These are phyloP conservation scores for Aporophyla lueneburgensis DNA, from an alignment of 2,888 invertebrate genomes.

Conservation along the genomic window DNA sequence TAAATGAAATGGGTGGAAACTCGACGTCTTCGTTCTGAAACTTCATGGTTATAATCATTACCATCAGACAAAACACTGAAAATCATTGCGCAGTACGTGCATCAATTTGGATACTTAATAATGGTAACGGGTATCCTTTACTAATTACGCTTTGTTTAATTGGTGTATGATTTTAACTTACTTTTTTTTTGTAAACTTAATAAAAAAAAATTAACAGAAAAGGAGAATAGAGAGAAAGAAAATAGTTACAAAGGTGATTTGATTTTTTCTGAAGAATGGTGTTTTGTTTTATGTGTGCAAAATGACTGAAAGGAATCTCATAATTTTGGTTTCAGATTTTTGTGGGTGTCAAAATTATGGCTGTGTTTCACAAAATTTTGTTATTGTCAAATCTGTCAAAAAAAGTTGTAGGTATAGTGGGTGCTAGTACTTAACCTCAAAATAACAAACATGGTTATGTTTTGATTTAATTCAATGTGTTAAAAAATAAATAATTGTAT, in stretches of 20 bases:
- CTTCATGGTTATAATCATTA: neutral
- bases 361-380: constrained; percentile 17
- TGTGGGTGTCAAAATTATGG: constrained; percentile 4
- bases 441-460: constrained; percentile 15
- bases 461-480: neutral
- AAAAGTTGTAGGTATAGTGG: neutral
- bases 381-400: neutral
- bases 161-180: neutral
- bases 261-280: too few relatives aligned
- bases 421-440: constrained; percentile 57
- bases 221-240: too few relatives aligned
- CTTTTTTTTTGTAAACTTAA: too few relatives aligned
- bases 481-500: neutral
- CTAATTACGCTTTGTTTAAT: neutral
- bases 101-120: neutral
- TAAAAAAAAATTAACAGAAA: too few relatives aligned
- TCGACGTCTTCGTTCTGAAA: constrained; percentile 46
- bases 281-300: too few relatives aligned
- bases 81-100: neutral
- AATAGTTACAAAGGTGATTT: too few relatives aligned
- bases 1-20: constrained; percentile 18
- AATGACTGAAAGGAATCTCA: neutral
- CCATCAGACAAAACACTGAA: neutral
- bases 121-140: neutral
- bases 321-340: neutral